Percentiles rank a stretch among this genome's conserved stretches.
Evolutionary conservation across 64 coral and sea anemone genomes (phyloP).

Genomic region (Pocillopora damicornis): DNA sequence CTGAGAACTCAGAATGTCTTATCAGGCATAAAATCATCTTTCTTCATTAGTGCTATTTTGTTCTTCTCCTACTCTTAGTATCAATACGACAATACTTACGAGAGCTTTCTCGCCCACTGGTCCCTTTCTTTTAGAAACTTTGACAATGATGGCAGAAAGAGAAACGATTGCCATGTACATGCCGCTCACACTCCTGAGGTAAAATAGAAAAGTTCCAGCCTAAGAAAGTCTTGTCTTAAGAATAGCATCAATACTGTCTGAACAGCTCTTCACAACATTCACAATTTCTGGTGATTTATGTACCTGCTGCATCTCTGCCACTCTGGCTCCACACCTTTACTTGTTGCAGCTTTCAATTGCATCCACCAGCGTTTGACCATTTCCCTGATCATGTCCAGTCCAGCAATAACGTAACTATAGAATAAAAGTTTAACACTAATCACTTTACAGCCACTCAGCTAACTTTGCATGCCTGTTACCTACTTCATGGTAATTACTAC

Average conservation of each 20-base stretch:
- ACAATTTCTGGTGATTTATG: not conserved
- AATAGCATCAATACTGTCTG: not conserved
- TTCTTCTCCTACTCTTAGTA: not conserved
- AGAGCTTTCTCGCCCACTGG: slow-evolving; percentile 85
- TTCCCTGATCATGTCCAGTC: slow-evolving; percentile 94
- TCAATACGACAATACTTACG: slow-evolving; percentile 21
- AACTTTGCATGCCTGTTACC: not conserved
- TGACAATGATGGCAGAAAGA: slow-evolving; percentile 76
- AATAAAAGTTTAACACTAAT: not conserved
- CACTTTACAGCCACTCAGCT: not conserved
- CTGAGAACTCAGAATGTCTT: no score
- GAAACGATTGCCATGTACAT: slow-evolving; percentile 91
- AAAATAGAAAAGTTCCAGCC: not conserved
- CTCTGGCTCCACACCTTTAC: slow-evolving; percentile 65
- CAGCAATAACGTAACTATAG: slow-evolving; percentile 84
- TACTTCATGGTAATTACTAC: no score
- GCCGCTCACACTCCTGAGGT: slow-evolving; percentile 81
- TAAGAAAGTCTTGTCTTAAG: not conserved
- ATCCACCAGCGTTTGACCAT: slow-evolving; percentile 99
- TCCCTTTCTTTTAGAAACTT: slow-evolving; percentile 68
- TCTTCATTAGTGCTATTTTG: not conserved
- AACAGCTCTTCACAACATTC: not conserved
- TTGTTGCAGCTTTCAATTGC: slow-evolving; percentile 74
- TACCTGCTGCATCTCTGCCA: slow-evolving; percentile 84
- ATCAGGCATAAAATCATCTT: not conserved